Evolutionary conservation across 2,888 invertebrate genomes (phyloP).

Genomic region (Sarcophaga variegata): DNA sequence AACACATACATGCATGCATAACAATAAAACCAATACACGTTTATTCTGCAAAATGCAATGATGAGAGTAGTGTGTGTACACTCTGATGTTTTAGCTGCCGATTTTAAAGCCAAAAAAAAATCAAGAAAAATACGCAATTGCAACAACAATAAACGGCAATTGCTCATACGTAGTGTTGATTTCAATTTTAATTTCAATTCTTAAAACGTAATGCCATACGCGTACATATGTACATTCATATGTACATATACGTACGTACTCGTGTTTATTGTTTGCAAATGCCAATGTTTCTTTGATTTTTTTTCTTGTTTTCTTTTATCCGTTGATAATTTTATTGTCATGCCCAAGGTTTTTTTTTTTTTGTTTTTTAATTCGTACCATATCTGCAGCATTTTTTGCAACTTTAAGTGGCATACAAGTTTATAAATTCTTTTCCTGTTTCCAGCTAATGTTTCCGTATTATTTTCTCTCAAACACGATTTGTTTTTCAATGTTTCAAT

Average conservation of each 20-base stretch:
- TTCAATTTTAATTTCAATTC: constrained; percentile 56
- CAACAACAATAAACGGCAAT: background rate
- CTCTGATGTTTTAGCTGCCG: constrained; percentile 32
- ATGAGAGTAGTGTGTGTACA: background rate
- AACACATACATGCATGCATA: constrained; percentile 30
- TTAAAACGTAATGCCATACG: constrained; percentile 42
- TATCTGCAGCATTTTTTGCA: constrained; percentile 45
- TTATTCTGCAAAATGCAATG: background rate
- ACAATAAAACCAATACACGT: background rate
- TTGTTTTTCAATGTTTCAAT: constrained; percentile 55
- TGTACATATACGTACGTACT: too few relatives aligned
- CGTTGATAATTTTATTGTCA: constrained; percentile 45
- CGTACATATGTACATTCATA: too few relatives aligned
- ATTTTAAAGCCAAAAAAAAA: constrained; percentile 27
- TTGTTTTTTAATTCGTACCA: background rate
- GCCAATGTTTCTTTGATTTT: constrained; percentile 2
- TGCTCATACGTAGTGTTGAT: constrained; percentile 11
- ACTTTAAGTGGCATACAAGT: constrained; percentile 47
- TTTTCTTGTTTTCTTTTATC: background rate
- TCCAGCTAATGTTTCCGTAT: background rate
- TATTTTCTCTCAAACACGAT: constrained; percentile 44
- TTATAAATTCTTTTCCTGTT: constrained; percentile 20
- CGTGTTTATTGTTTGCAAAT: background rate
- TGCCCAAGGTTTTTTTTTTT: constrained; percentile 25
- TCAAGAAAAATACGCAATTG: background rate